Evolutionary conservation across 2,888 invertebrate genomes (phyloP), one percentile per base, ranked within the genome.

Genomic region (Lasioglossum vierecki): DNA sequence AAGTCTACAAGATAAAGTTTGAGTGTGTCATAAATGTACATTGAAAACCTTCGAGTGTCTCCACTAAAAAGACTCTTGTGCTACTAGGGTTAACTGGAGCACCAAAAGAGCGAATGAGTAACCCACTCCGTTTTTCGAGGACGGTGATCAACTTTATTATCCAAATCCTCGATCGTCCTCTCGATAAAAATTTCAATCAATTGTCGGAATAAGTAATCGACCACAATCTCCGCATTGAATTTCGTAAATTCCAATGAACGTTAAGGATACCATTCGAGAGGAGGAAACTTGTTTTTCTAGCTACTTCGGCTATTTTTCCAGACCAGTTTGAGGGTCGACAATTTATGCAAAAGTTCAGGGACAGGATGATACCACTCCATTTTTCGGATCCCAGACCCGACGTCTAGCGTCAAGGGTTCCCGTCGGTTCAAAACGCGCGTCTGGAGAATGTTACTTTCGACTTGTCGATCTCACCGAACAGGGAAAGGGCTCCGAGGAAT

Each of bases 391-490:
- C 78, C 82, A 79, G 63, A 2, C 63, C 26, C 63, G 15, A 30
- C 66, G 26, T 41, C 83, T 76, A 78, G 79, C 87, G 89, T 93
- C 91, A 92, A 93, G 93, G 93, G 92, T 91, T 92, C 85, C 82
- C 87, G 86, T 88, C 79, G 88, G 91, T 66, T 66, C 66, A 89
- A 90, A 41, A 41, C 9, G 85, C 84, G 92, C 87, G 89, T 94
- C 94, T 94, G 94, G 94, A 91, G 88, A 90, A 89, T 93, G 93
- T 94, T 90, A 90, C 85, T 88, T 88, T 90, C 86, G 85, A 77
- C 90, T 88, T 80, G 85, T 86, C 80, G 77, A 81, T 82, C 80
- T 89, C 79, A 77, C 88, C 72, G 11, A 66, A 75, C 35, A 35
- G 63, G 63, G 83, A 89, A 89, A 84, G 85, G 76, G 84, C 85